Base-by-base conservation (phyloP, 53 echinoderm and acorn worm genomes). In the Holothuria scabra region DNA sequence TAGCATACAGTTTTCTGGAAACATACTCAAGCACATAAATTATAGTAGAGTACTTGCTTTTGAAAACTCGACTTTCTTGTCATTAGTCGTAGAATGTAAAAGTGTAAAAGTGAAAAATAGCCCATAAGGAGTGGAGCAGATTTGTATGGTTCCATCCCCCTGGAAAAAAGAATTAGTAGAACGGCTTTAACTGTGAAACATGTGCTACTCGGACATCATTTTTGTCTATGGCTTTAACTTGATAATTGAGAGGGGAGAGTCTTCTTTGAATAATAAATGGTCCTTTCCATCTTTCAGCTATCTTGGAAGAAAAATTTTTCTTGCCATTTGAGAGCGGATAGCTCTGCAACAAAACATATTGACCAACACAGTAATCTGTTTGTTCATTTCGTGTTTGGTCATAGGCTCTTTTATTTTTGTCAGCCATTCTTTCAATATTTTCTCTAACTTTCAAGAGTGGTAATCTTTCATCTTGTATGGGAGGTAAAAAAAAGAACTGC, bases 201-300 rank as follows among this genome's bases (percentile, higher is more conserved):
- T 69, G 69, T n/a, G 33, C 35, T 13, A 69, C 37, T 69, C 69
- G 12, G 34, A 35, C 33, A 8, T 69, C 33, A 33, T 35, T 34
- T 13, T 21, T 31, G 18, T 69, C 69, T 21, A 35, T 33, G 8
- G 69, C 32, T 69, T 32, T 69, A 34, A 69, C 33, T 21, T 37
- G 33, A 32, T 69, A 69, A 37, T 32, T 69, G 37, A 69, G 69
- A 49, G 75, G 75, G 23, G 75, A 75, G 49, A 49, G 49, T n/a
- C 55, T 46, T 52, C 20, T 75, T 2, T 74, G 75, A 24, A 75
- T 44, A 24, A 46, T 48, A 48, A 75, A 75, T 75, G 52, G 75
- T 24, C 75, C 75, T 52, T 75, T 75, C 89, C 85, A 89, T 33
- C 72, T 85, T 9, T 80, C 85, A 21, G 89, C 81, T 9, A 89